phyloP scores from a whole-genome alignment of 2,888 invertebrate genomes.

The Argyresthia goedartella region DNA sequence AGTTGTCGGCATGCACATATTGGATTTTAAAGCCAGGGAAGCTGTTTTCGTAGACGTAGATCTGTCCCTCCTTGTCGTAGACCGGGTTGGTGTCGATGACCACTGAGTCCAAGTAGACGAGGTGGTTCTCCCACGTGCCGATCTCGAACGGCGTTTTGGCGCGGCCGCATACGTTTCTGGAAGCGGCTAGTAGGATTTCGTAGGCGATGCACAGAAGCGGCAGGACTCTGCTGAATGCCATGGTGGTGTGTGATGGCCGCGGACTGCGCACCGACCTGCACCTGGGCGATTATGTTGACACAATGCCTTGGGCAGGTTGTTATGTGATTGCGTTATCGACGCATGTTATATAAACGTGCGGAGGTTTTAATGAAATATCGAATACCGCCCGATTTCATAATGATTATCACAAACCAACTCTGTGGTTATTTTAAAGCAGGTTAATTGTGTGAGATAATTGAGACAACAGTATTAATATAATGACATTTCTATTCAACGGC shows the following conservation, averaged over 20 bases:
- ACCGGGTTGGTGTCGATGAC: constrained; percentile 45
- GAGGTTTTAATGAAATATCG: background rate
- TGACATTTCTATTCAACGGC: constrained; percentile 27
- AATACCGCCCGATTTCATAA: too few species aligned
- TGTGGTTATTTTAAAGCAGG: too few species aligned
- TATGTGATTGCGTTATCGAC: background rate
- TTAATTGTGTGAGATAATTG: too few species aligned
- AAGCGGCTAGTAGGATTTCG: constrained; percentile 11
- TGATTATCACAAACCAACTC: too few species aligned
- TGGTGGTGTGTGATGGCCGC: too few species aligned
- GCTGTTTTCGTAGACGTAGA: constrained; percentile 50
- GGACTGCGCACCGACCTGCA: background rate
- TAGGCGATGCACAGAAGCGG: constrained; percentile 5
- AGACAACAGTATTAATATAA: constrained; percentile 15
- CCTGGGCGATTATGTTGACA: background rate
- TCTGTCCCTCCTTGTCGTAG: constrained; percentile 38
- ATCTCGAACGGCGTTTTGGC: constrained; percentile 38
- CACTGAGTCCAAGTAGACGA: constrained; percentile 41
- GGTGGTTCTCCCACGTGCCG: constrained; percentile 33
- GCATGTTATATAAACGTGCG: background rate
- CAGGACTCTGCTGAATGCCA: background rate
- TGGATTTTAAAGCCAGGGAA: constrained; percentile 25
- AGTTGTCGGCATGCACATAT: constrained; percentile 1
- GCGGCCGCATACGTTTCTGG: constrained; percentile 32
- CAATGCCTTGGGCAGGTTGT: background rate